Conservation (phyloP, 2,888 invertebrate species). For the Charanyca ferruginea region DNA sequence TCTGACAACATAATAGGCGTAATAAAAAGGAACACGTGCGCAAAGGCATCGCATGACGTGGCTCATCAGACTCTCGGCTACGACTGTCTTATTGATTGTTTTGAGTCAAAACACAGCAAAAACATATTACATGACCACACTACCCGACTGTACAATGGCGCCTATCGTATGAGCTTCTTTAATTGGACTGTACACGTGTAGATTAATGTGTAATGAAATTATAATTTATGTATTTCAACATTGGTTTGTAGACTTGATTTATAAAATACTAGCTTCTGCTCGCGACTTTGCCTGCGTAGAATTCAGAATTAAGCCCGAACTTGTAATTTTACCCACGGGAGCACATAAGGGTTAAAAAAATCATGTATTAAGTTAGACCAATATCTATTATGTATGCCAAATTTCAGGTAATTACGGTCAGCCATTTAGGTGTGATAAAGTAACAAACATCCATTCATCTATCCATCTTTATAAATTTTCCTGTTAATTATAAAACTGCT, state of each 20-base stretch:
- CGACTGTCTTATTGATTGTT: slow-evolving; percentile 77
- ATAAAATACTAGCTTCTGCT: slow-evolving; percentile 11
- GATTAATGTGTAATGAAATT: slow-evolving; percentile 46
- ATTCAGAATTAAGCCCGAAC: neutral
- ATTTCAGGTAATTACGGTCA: no score
- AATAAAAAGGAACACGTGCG: slow-evolving; percentile 83
- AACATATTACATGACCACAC: slow-evolving; percentile 62
- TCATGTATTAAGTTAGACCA: no score
- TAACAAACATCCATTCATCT: no score
- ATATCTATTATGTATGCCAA: no score
- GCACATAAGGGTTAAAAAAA: neutral
- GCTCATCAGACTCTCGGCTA: slow-evolving; percentile 75
- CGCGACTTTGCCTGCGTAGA: no score
- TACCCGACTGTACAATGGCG: slow-evolving; percentile 45
- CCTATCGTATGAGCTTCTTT: slow-evolving; percentile 38
- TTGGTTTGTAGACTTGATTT: slow-evolving; percentile 24
- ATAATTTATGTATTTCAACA: slow-evolving; percentile 44
- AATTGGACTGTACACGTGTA: slow-evolving; percentile 50
- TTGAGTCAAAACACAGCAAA: slow-evolving; percentile 66
- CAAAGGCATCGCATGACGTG: slow-evolving; percentile 78
- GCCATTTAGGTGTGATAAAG: no score
- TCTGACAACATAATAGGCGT: slow-evolving; percentile 82
- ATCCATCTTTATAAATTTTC: no score
- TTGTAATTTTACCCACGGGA: neutral
- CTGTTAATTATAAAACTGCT: no score